Evolutionary conservation across 2,113 vertebrate genomes (phyloP).

Genomic region (Tenrec ecaudatus): DNA sequence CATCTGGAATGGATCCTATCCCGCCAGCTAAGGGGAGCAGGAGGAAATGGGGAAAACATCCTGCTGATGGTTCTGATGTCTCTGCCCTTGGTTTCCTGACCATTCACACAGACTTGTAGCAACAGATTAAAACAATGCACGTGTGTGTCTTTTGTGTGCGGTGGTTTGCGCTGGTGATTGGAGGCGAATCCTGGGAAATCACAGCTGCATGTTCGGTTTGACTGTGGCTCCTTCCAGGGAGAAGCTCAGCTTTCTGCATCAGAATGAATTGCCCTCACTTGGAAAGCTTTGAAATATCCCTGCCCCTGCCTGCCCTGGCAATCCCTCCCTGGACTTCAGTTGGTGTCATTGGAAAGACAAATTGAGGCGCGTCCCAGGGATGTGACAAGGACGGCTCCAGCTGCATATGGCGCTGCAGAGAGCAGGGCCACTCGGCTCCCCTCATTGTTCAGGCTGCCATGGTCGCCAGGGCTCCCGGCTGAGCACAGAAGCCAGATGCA

Average conservation of each 20-base stretch:
- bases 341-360: background rate
- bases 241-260: background rate
- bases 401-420: background rate
- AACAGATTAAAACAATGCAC: background rate
- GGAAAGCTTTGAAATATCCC: background rate
- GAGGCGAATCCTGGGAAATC: background rate
- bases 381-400: background rate
- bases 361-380: slow-evolving; percentile 12
- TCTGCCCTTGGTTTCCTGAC: background rate
- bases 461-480: background rate
- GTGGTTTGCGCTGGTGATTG: background rate
- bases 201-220: background rate
- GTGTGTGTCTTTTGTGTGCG: background rate
- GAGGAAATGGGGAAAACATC: background rate
- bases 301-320: background rate
- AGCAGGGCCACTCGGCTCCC: background rate
- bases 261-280: background rate
- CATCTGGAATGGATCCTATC: slow-evolving; percentile 24
- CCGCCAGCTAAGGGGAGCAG: background rate
- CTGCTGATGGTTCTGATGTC: slow-evolving; percentile 8
- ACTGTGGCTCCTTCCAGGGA: background rate
- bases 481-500: background rate
- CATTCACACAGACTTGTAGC: slow-evolving; percentile 6
- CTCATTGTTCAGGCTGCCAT: background rate
- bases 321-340: background rate